phyloP scores from a whole-genome alignment of 2,797 vertebrate genomes.

The Phylloscopus collybita region DNA sequence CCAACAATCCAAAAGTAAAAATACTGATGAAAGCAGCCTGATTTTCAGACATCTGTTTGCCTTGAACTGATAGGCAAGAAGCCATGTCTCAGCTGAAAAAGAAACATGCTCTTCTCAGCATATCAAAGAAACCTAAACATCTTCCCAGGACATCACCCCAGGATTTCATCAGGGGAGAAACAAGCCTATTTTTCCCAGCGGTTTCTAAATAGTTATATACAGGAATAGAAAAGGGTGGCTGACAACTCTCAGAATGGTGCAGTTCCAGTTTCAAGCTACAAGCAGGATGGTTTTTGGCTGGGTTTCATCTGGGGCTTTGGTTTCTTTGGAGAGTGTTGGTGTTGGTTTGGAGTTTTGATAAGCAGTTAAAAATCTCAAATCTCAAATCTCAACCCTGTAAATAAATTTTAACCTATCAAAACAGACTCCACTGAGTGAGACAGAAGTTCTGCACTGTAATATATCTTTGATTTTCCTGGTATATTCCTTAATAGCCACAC shows the following conservation, averaged over 20 bases:
- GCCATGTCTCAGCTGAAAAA: background rate
- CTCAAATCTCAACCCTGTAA: background rate
- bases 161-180: background rate
- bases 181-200: background rate
- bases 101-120: background rate
- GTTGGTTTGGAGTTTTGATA: background rate
- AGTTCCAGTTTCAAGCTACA: background rate
- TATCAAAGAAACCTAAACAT: background rate
- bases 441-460: background rate
- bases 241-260: background rate
- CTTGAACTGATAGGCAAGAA: conserved; percentile 3
- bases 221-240: background rate
- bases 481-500: background rate
- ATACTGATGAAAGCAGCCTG: background rate
- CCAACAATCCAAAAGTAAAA: background rate
- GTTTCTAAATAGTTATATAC: background rate
- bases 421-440: background rate
- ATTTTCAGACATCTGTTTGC: conserved; percentile 15
- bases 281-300: fast-evolving
- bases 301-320: background rate
- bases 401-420: background rate
- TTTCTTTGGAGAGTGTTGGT: background rate
- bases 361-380: background rate
- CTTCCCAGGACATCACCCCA: background rate
- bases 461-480: background rate